These are phyloP conservation scores for Drosophila maculinotata DNA, from an alignment of 2,888 invertebrate species.

Conservation along the genomic window DNA sequence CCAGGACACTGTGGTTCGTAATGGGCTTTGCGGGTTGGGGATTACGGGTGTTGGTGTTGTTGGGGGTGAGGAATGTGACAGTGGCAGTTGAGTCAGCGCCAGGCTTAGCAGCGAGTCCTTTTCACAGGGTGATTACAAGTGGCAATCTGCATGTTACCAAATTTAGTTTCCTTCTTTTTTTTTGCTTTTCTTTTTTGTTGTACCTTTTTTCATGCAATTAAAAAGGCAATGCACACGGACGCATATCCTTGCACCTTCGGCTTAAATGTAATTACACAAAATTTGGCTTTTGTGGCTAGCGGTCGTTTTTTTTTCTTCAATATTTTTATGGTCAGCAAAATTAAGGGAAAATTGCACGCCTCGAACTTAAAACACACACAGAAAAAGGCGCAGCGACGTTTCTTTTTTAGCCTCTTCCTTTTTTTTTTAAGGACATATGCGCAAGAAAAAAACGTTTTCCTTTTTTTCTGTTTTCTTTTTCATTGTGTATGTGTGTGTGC, in stretches of 20 bases:
- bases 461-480: constrained; percentile 5
- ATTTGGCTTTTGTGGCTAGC: constrained; percentile 68
- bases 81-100: constrained; percentile 4
- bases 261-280: constrained; percentile 78
- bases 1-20: constrained; percentile 50
- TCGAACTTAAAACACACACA: constrained; percentile 16
- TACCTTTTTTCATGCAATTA: constrained; percentile 45
- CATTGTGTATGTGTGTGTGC: constrained; percentile 19
- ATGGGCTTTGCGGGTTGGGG: constrained; percentile 40
- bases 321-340: constrained; percentile 33
- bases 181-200: background rate
- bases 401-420: constrained; percentile 16
- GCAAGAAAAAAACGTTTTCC: constrained; percentile 30
- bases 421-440: constrained; percentile 51
- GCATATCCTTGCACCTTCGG: constrained; percentile 58
- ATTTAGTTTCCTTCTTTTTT: constrained; percentile 5
- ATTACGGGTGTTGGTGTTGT: constrained; percentile 20
- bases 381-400: constrained; percentile 29
- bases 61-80: background rate
- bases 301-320: constrained; percentile 3
- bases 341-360: constrained; percentile 64
- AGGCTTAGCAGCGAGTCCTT: constrained; percentile 34
- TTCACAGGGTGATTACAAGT: constrained; percentile 63
- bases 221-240: constrained; percentile 37
- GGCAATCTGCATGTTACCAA: constrained; percentile 36